Evolutionary conservation across 2,113 vertebrate species (phyloP), one percentile per base, ranked within the genome.

Genomic region (Syngnathoides biaculeatus): DNA sequence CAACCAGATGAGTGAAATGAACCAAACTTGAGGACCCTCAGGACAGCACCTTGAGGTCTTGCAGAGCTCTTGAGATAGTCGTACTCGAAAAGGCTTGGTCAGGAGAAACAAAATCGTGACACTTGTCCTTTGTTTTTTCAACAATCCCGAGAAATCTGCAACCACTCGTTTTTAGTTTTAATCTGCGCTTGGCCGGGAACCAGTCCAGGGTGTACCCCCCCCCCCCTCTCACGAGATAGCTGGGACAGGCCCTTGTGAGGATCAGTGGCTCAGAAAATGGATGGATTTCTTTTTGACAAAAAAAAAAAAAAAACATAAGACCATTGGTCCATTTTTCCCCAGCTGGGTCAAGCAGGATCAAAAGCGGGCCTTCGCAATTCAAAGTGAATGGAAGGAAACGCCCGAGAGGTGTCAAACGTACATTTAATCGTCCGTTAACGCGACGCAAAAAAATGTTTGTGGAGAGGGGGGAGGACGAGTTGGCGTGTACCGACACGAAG

Each of bases 401-500:
- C 9, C 8, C 11, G 15, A 40, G 15, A 26, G 17, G 39, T 17
- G 38, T 15, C 17, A 10, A 19, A 30, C n/a, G 2, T 15, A 5
- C 27, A 52, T 52, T 26, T 35, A 35, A 26, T 48, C 24, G 35
- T 20, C 38, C 30, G 27, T 53, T 27, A 17, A 30, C 60, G 74
- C 68, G 64, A 75, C 53, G 63, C 62, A 67, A 65, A 77, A 75
- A 77, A 58, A 73, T 60, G 68, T 73, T 45, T 74, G 56, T 50
- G 72, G 65, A 68, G 35, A 56, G 40, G 68, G 68, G 38, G 69
- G 69, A 38, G 69, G 63, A 76, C 58, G 64, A 45, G 69, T 61
- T 39, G 71, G 82, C 90, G 45, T 79, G 90, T 89, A 75, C 66
- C 20, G 77, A 90, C 90, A 86, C 56, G 90, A 91, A 77, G 73